Evolutionary conservation across 2,888 invertebrate species (phyloP).

Genomic region (Hypsopygia costalis): DNA sequence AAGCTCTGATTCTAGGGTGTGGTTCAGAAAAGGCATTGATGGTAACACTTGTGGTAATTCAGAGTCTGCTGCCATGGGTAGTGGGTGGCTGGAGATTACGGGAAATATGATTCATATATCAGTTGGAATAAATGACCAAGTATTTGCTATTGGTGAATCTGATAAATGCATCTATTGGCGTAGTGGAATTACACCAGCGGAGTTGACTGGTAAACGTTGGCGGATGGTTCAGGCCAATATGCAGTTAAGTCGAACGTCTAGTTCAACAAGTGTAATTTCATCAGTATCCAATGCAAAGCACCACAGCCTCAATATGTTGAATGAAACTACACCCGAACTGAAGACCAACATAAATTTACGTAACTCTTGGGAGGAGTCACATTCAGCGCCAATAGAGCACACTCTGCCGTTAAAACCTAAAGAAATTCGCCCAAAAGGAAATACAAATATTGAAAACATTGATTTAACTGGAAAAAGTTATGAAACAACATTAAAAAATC

Average conservation of each 20-base stretch:
- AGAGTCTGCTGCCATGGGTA: slow-evolving; percentile 89
- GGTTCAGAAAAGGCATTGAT: slow-evolving; percentile 90
- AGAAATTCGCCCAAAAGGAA: slow-evolving; percentile 51
- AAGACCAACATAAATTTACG: slow-evolving; percentile 77
- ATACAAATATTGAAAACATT: slow-evolving; percentile 58
- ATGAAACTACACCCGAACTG: slow-evolving; percentile 57
- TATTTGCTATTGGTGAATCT: slow-evolving; percentile 91
- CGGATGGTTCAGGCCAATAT: slow-evolving; percentile 88
- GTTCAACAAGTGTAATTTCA: slow-evolving; percentile 86
- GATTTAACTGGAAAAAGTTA: slow-evolving; percentile 84
- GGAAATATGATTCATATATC: slow-evolving; percentile 91
- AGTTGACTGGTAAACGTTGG: slow-evolving; percentile 94
- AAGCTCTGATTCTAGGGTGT: slow-evolving; percentile 90
- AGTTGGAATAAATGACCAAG: slow-evolving; percentile 94
- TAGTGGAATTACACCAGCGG: slow-evolving; percentile 86
- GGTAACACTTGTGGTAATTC: slow-evolving; percentile 85
- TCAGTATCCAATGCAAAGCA: slow-evolving; percentile 83
- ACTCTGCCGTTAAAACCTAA: slow-evolving; percentile 81
- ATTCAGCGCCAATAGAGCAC: slow-evolving; percentile 87
- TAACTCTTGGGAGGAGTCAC: slow-evolving; percentile 85
- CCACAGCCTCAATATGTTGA: slow-evolving; percentile 82
- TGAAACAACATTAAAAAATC: slow-evolving; percentile 88
- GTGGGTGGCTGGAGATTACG: slow-evolving; percentile 94
- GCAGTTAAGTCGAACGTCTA: slow-evolving; percentile 91
- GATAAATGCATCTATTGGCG: slow-evolving; percentile 91